Evolutionary conservation across 2,888 invertebrate genomes (phyloP).

Genomic region (Diaperis boleti): DNA sequence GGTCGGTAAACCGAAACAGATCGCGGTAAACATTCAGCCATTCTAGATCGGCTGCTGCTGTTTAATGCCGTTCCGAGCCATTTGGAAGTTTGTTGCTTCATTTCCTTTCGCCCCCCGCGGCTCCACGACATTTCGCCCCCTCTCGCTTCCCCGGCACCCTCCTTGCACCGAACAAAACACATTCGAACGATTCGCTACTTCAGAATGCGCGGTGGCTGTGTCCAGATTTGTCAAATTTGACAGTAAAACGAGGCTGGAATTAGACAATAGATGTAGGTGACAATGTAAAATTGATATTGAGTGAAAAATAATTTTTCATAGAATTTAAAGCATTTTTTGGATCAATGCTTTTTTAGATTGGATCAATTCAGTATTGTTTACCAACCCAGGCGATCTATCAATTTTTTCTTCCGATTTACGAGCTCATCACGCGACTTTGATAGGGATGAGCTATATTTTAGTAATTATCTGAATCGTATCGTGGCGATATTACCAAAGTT

Average conservation of each 20-base stretch:
- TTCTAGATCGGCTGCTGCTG: slow-evolving; percentile 59
- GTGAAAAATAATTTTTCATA: no score
- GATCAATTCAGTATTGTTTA: no score
- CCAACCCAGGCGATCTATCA: no score
- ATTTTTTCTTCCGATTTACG: slow-evolving; percentile 14
- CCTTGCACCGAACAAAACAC: no score
- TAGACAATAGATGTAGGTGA: no score
- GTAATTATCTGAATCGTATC: slow-evolving; percentile 58
- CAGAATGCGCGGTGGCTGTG: no score
- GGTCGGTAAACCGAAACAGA: slow-evolving; percentile 63
- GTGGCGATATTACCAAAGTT: slow-evolving; percentile 60
- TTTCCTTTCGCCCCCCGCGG: slow-evolving; percentile 55
- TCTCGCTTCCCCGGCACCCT: background rate
- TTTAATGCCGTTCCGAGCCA: slow-evolving; percentile 66
- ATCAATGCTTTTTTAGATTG: no score
- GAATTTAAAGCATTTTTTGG: no score
- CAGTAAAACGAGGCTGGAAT: no score
- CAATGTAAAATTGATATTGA: no score
- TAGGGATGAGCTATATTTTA: slow-evolving; percentile 58
- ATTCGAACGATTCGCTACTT: slow-evolving; percentile 18
- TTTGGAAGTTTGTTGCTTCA: slow-evolving; percentile 66
- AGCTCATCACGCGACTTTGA: slow-evolving; percentile 40
- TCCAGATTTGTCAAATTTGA: no score
- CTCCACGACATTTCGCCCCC: slow-evolving; percentile 21
- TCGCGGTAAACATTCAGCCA: slow-evolving; percentile 59